Conservation (phyloP, 2,113 vertebrate genomes). For the Nyctereutes procyonoides region DNA sequence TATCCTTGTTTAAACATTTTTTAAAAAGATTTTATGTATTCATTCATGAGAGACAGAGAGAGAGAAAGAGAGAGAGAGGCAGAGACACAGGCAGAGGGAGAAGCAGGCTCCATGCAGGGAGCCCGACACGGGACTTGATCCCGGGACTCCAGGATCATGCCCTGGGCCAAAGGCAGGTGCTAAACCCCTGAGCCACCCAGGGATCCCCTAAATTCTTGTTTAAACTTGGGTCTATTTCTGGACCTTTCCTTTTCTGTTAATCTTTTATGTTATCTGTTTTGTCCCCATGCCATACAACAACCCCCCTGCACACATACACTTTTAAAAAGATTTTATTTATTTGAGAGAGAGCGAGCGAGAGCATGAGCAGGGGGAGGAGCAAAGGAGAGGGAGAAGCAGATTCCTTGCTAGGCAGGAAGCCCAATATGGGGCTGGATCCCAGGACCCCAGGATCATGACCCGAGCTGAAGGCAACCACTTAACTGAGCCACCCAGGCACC, state of each 20-base stretch:
- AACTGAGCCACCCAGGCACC: background rate
- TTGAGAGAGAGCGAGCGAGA: background rate
- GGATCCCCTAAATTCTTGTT: background rate
- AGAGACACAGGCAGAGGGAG: too few species aligned
- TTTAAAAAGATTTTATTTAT: constrained; percentile 8
- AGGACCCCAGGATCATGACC: background rate
- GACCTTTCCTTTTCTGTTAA: background rate
- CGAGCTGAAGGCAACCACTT: background rate
- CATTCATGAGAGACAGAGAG: too few species aligned
- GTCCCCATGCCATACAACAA: background rate
- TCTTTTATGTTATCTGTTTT: background rate
- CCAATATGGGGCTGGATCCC: background rate
- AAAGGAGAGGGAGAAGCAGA: background rate
- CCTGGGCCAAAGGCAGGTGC: too few species aligned
- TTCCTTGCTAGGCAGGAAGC: background rate
- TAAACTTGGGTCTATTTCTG: constrained; percentile 9
- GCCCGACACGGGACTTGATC: too few species aligned
- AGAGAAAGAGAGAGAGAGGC: too few species aligned
- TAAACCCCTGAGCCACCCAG: too few species aligned
- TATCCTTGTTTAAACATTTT: background rate
- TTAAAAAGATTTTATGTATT: too few species aligned
- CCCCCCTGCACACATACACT: background rate
- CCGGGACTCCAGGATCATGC: too few species aligned
- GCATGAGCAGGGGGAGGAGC: background rate
- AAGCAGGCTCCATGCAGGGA: too few species aligned